Evolutionary conservation across 2,888 invertebrate genomes (phyloP).

Genomic region (Itoplectis maculator): DNA sequence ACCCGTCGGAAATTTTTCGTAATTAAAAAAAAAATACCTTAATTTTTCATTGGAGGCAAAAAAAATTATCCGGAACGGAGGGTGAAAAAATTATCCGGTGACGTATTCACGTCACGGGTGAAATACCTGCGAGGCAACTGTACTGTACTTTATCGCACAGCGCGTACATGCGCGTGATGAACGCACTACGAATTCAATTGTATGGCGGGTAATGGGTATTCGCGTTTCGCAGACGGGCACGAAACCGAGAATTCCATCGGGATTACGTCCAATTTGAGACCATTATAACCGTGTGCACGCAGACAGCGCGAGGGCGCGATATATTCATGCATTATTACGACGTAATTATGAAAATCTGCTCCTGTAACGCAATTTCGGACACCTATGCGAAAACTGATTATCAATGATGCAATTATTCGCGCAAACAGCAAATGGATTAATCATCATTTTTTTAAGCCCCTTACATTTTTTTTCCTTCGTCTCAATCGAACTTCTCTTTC

Average conservation of each 20-base stretch:
- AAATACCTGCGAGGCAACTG: neutral
- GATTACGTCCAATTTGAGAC: conserved; percentile 13
- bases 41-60: too few relatives aligned
- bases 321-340: conserved; percentile 6
- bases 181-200: conserved; percentile 25
- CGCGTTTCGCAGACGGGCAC: conserved; percentile 9
- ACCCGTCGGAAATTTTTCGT: too few relatives aligned
- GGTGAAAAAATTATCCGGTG: too few relatives aligned
- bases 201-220: conserved; percentile 17
- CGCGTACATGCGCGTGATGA: conserved; percentile 1
- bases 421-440: neutral
- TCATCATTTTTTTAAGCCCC: neutral
- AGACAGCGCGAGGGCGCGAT: neutral
- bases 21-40: too few relatives aligned
- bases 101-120: neutral
- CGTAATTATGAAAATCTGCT: conserved; percentile 15
- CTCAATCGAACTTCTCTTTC: neutral
- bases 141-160: neutral
- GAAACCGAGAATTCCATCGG: conserved; percentile 16
- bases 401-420: neutral
- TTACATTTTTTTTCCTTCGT: neutral
- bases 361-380: neutral
- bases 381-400: neutral
- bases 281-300: neutral
- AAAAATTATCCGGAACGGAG: too few relatives aligned